phyloP scores from a whole-genome alignment of 2,113 vertebrate genomes.

The Gymnorhina tibicen region DNA sequence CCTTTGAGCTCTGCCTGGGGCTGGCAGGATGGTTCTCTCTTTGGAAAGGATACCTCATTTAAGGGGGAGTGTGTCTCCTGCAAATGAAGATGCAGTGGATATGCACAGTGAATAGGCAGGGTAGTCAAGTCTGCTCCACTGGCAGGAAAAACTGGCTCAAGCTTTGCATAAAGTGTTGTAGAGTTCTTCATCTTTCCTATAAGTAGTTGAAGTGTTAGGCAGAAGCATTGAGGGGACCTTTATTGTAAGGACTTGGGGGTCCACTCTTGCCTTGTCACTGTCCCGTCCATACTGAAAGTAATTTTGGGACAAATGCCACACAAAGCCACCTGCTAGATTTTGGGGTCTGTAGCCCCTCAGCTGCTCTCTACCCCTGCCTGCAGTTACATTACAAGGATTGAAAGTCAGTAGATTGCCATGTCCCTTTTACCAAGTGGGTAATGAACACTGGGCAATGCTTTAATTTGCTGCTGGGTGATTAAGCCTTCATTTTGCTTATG shows the following conservation, averaged over 20 bases:
- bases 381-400: neutral
- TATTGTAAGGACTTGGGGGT: neutral
- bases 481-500: neutral
- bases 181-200: neutral
- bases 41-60: neutral
- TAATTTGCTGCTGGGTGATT: neutral
- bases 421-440: neutral
- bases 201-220: neutral
- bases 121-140: neutral
- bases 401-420: neutral
- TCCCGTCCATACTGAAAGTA: neutral
- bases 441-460: neutral
- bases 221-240: neutral
- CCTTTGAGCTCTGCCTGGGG: neutral
- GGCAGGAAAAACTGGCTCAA: neutral
- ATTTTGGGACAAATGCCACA: neutral
- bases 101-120: neutral
- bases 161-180: neutral
- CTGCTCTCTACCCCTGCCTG: neutral
- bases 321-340: rapidly evolving
- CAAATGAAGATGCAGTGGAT: neutral
- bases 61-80: neutral
- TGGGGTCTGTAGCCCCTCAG: neutral
- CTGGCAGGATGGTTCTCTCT: neutral
- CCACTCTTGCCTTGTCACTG: neutral